Percentiles rank a stretch among this genome's conserved stretches.
Conservation (phyloP, 1,140 invertebrate genomes). For the Globodera rostochiensis region DNA sequence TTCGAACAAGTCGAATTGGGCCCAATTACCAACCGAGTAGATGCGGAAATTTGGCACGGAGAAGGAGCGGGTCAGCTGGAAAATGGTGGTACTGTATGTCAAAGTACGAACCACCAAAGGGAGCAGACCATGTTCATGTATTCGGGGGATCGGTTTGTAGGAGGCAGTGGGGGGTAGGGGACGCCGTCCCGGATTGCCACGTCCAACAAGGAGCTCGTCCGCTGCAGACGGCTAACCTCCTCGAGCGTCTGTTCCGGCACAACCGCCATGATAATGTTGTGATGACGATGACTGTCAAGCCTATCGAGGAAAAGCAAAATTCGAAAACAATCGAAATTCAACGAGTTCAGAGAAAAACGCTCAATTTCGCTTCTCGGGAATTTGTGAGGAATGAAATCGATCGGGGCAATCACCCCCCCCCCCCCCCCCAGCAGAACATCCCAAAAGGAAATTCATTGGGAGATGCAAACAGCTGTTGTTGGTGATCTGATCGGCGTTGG, state of each 20-base stretch:
- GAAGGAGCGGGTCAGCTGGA: slow-evolving; percentile 31
- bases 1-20: too few species aligned
- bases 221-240: slow-evolving; percentile 14
- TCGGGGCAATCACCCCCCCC: neutral
- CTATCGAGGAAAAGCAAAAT: too few species aligned
- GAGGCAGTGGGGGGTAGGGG: slow-evolving; percentile 8
- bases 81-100: neutral
- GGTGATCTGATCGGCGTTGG: too few species aligned
- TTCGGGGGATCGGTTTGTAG: slow-evolving; percentile 14
- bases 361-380: neutral
- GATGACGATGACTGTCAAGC: too few species aligned
- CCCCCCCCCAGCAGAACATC: too few species aligned
- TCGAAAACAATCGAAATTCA: neutral
- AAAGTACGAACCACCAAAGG: neutral
- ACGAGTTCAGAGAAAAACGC: neutral
- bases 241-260: slow-evolving; percentile 19
- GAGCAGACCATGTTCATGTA: slow-evolving; percentile 23
- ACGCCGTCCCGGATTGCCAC: slow-evolving; percentile 22
- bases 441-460: neutral
- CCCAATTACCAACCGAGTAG: slow-evolving; percentile 11
- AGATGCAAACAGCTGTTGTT: neutral
- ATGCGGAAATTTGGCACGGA: slow-evolving; percentile 26
- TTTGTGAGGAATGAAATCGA: neutral
- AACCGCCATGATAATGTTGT: neutral
- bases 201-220: slow-evolving; percentile 13